A percentile compares a stretch with the other conserved stretches of the same genome.
Evolutionary conservation across 1,140 invertebrate genomes (phyloP).

Genomic region (Nasonia longicornis): DNA sequence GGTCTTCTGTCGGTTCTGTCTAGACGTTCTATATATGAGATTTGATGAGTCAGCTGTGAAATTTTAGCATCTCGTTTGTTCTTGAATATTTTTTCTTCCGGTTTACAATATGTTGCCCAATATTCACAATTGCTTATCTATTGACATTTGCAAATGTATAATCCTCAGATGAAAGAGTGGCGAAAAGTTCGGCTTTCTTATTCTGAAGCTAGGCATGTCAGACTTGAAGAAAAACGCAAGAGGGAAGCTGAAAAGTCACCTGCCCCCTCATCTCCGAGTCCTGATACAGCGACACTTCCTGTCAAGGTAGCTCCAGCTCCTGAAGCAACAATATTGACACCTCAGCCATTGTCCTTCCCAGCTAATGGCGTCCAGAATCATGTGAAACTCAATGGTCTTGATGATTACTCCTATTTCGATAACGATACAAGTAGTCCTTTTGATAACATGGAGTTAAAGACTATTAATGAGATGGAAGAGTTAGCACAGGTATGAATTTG

Average conservation of each 20-base stretch:
- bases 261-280: slow-evolving; percentile 59
- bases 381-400: slow-evolving; percentile 59
- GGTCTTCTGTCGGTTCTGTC: slow-evolving; percentile 10
- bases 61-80: background rate
- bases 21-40: background rate
- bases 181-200: slow-evolving; percentile 73
- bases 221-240: slow-evolving; percentile 71
- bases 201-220: slow-evolving; percentile 71
- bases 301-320: slow-evolving; percentile 66
- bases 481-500: slow-evolving; percentile 76
- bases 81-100: background rate
- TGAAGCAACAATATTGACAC: slow-evolving; percentile 63
- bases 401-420: slow-evolving; percentile 86
- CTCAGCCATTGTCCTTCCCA: slow-evolving; percentile 60
- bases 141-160: background rate
- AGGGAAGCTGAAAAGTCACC: slow-evolving; percentile 67
- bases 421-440: slow-evolving; percentile 90
- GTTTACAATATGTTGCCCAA: background rate
- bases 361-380: slow-evolving; percentile 58
- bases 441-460: slow-evolving; percentile 90
- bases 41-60: background rate
- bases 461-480: slow-evolving; percentile 90
- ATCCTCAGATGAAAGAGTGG: slow-evolving; percentile 74
- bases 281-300: slow-evolving; percentile 55
- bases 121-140: background rate